Percentiles rank a stretch among this genome's conserved stretches.
Evolutionary conservation across 2,113 vertebrate species (phyloP).

Genomic region (Podilymbus podiceps): DNA sequence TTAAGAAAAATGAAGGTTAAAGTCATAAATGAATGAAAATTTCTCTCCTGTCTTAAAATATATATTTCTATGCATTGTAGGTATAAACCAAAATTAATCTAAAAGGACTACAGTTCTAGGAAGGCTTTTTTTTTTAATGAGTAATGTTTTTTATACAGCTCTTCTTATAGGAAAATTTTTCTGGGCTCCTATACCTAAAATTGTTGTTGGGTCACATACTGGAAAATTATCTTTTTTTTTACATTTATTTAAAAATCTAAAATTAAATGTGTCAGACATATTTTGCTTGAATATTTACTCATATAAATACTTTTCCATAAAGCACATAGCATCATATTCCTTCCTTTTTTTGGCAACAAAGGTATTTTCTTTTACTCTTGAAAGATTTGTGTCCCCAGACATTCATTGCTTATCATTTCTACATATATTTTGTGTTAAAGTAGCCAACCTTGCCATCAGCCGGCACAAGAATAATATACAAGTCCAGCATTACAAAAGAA

Average conservation of each 20-base stretch:
- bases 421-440: neutral
- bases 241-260: neutral
- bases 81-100: neutral
- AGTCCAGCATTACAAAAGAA: neutral
- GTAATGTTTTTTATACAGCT: neutral
- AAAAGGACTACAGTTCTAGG: neutral
- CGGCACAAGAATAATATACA: neutral
- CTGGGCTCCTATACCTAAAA: neutral
- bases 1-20: neutral
- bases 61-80: neutral
- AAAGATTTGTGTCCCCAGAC: fast-evolving
- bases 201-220: neutral
- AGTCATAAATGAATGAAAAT: neutral
- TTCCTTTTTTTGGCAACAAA: neutral
- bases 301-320: neutral
- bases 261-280: neutral
- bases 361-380: neutral
- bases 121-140: neutral
- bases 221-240: neutral
- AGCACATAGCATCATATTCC: neutral
- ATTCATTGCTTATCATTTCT: neutral
- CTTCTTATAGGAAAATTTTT: neutral
- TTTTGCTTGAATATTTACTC: neutral
- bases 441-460: neutral
- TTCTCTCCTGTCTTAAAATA: neutral